Base-by-base conservation (phyloP, 2,113 vertebrate species). In the Zapus hudsonius region DNA sequence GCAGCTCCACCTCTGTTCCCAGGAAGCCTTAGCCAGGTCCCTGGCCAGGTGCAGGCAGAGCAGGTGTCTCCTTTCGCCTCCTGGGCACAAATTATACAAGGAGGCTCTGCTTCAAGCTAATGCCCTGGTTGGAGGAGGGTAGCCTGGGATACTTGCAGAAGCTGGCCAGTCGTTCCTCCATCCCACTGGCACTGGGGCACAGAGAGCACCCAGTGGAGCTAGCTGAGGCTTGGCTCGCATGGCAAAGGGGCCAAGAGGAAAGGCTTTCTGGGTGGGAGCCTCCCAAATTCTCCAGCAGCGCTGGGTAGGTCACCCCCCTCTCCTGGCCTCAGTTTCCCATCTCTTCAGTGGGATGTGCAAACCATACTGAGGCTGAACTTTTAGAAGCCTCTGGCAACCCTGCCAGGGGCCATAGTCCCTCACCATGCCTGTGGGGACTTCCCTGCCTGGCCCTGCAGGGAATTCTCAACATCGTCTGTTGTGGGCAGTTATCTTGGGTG, bases 171-270 rank as follows among this genome's bases (percentile, higher is more conserved):
- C 33, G 11, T 59, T 29, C 72, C 55, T 63, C 70, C 20, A 44
- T 12, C 38, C 40, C 17, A 17, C 20, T 36, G 52, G 52, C 1
- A 7, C 20, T 69, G 20, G 55, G 40, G 36, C 38, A 61, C 55
- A 1, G 17, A 29, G 13, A 59, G 66, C 8, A 4, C 2, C 11
- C 5, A 1, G 66, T 7, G 29, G 59, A 33, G 59, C 72, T 59
- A 10, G 13, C 33, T 22, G 81, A 33, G 3, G 1, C 7, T 15
- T 1, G 16, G 33, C 76, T 22, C 0, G 15, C 0, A 0, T 2
- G 5, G 59, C 33, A 0, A 7, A 10, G 66, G 69, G n/a, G 12
- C 2, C 3, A 63, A 55, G 29, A 42, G 57, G 79, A 20, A 52
- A 8, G 52, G 52, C 52, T 52, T n/a, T 69, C 31, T n/a, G 66